Percentiles rank a stretch among this genome's conserved stretches.
phyloP scores from a whole-genome alignment of 2,113 vertebrate genomes.

The Pheucticus melanocephalus region DNA sequence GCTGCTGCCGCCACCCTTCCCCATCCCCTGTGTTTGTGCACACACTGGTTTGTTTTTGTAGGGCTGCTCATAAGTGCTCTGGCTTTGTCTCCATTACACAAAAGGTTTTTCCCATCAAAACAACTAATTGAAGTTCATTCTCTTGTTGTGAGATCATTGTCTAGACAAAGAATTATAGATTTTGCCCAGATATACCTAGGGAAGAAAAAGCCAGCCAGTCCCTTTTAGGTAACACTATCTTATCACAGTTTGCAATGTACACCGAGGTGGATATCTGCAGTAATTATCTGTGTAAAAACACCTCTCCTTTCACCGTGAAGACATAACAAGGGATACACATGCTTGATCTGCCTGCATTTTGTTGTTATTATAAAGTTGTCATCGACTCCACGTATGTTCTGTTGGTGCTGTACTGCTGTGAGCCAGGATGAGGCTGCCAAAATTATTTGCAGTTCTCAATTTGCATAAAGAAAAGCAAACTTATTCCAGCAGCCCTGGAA shows the following conservation, averaged over 20 bases:
- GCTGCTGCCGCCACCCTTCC: background rate
- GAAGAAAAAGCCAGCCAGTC: background rate
- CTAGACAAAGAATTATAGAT: constrained; percentile 59
- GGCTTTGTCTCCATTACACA: constrained; percentile 40
- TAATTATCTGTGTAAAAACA: constrained; percentile 4
- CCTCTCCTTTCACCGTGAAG: background rate
- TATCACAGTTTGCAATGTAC: background rate
- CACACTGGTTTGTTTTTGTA: constrained; percentile 19
- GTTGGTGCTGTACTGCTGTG: background rate
- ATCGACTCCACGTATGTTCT: background rate
- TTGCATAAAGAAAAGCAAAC: background rate
- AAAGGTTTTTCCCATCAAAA: background rate
- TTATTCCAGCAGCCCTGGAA: background rate
- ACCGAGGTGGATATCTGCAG: background rate
- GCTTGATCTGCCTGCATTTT: background rate
- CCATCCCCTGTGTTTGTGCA: background rate
- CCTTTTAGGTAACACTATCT: constrained; percentile 7
- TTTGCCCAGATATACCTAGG: background rate
- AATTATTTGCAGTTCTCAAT: background rate
- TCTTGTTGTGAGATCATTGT: constrained; percentile 51
- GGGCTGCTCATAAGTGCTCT: background rate
- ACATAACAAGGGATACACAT: background rate
- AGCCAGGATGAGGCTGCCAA: background rate
- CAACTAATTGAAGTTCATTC: constrained; percentile 42
- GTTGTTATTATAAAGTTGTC: background rate